These are phyloP conservation scores for Helicoverpa assulta DNA, from an alignment of 2,888 invertebrate species.

Conservation along the genomic window DNA sequence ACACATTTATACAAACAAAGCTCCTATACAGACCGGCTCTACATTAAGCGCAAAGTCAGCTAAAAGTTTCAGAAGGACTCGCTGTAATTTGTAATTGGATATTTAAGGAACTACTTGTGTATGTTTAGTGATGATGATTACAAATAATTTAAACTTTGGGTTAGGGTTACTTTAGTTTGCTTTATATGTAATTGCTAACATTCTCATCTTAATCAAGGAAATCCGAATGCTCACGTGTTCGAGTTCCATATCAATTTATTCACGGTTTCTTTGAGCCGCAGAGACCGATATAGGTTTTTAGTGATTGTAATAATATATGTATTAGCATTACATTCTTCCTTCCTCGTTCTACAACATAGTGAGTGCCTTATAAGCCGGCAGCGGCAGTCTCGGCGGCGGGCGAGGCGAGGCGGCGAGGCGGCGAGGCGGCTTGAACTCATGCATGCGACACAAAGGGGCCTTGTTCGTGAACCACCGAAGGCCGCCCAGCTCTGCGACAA, in stretches of 20 bases:
- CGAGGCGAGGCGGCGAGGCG: conserved; percentile 33
- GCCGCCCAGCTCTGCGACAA: conserved; percentile 79
- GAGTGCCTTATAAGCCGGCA: conserved; percentile 42
- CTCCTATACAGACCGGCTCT: conserved; percentile 52
- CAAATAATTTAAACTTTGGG: conserved; percentile 3
- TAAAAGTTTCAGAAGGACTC: conserved; percentile 28
- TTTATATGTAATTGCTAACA: not conserved
- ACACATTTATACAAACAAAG: conserved; percentile 64
- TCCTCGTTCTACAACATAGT: conserved; percentile 59
- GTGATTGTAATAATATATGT: conserved; percentile 43
- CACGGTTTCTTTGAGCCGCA: conserved; percentile 37
- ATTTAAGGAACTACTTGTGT: not conserved
- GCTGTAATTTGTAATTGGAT: conserved; percentile 26
- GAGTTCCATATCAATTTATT: conserved; percentile 34
- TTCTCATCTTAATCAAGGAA: conserved; percentile 20
- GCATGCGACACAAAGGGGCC: conserved; percentile 81
- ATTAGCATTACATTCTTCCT: conserved; percentile 56
- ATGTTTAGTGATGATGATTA: not conserved
- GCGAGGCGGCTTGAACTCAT: conserved; percentile 60
- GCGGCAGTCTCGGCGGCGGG: conserved; percentile 37
- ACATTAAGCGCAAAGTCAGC: conserved; percentile 33
- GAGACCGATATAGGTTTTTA: conserved; percentile 39
- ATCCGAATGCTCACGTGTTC: conserved; percentile 6
- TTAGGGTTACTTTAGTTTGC: not conserved
- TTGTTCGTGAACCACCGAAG: conserved; percentile 89